Evolutionary conservation across 1,140 invertebrate genomes (phyloP), one percentile per base, ranked within the genome.

Genomic region (Zaprionus capensis): DNA sequence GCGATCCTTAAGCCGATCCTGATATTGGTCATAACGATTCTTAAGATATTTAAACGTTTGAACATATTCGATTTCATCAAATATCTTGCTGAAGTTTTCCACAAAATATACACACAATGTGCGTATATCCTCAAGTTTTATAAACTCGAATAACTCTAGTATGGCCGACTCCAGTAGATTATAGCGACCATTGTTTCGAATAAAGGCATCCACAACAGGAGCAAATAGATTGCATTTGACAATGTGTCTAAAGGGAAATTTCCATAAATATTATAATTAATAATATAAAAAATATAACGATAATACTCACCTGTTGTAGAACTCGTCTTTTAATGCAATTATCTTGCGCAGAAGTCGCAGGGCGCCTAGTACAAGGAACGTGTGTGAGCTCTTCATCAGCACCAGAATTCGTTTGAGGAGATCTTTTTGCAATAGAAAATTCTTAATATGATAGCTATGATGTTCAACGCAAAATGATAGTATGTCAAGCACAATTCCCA

Each of bases 381-480:
- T 98, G 94, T 99, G 99, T 91, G 96, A 97, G 31, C 98, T 99
- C 93, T 98, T 98, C 96, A 99, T 98, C 53, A 99, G 94, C 71
- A 99, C 97, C 73, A 99, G 94, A 92, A 99, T 98, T 93, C 97
- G 95, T 92, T 97, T 96, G 61, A 99, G 94, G 74, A 99, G 94
- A 94, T 99, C 98, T 94, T 99, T 99, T 93, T 98, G 98, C 79
- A 99, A 95, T 93, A 99, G 97, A 93, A 98, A 99, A 92, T 99
- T 99, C 93, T 99, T 99, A 91, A 99, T 99, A 93, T 99, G 98
- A 94, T 99, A 99, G 55, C 97, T 98, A 94, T 99, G 99, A 94
- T 99, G 98, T 93, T 99, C 99, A n/a, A 99, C 98, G 94, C 99
- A 99, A 93, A 99, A 99, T n/a, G 98, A 98, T 59, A 99, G 94